phyloP scores from a whole-genome alignment of 2,797 vertebrate species.

The Siniperca obscura region DNA sequence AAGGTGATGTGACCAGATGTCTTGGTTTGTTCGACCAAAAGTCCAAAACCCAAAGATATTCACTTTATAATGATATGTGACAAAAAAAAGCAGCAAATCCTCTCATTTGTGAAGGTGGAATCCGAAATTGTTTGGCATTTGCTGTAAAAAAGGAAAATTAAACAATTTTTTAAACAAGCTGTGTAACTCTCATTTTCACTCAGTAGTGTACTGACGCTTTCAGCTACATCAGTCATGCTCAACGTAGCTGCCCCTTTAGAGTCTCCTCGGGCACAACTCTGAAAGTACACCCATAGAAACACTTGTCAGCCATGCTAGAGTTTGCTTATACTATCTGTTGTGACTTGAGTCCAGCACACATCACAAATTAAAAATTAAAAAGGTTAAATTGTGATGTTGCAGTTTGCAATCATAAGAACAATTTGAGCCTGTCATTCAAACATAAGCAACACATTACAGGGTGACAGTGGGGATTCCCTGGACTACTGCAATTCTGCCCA shows the following conservation, averaged over 20 bases:
- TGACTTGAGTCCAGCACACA: no score
- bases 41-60: no score
- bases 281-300: background rate
- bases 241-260: background rate
- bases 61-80: background rate
- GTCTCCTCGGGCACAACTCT: constrained; percentile 12
- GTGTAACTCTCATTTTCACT: background rate
- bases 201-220: background rate
- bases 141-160: background rate
- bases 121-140: no score
- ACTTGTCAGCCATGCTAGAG: no score
- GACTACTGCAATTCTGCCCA: no score
- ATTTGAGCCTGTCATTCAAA: background rate
- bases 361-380: no score
- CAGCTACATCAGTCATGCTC: background rate
- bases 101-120: no score
- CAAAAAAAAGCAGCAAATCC: no score
- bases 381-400: background rate
- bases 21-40: background rate
- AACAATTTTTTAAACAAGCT: background rate
- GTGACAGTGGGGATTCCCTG: background rate
- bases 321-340: no score
- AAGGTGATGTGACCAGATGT: background rate
- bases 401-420: background rate
- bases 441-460: background rate